Base-by-base conservation (phyloP, 2,888 invertebrate genomes). In the Drosophila paucipuncta region DNA sequence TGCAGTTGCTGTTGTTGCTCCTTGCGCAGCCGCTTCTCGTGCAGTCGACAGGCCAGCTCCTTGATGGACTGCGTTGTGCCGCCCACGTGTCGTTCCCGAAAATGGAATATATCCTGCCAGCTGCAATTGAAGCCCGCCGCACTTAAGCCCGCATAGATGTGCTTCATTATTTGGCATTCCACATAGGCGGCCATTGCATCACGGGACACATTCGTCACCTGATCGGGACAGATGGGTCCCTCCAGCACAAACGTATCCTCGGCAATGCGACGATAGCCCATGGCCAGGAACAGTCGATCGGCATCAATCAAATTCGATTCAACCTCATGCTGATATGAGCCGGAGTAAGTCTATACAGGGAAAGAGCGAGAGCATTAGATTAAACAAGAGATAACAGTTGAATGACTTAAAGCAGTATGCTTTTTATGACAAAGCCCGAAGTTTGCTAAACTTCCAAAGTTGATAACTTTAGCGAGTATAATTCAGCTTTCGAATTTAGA, bases 271-370 rank as follows among this genome's bases (percentile, higher is more conserved):
- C 95, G 95, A 92, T 98, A 98, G 0, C 98, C 98, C 97, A 98
- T 97, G 68, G 96, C 95, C 85, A 96, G 95, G 69, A 98, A 95
- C 90, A 98, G 94, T 57, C 95, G 94, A 91, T 97, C 97, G 2
- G 97, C 96, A 61, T 96, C 96, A 31, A 96, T 94, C 89, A 98
- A 94, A 92, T 97, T 96, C 4, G 96, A 95, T 86, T 97, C 96
- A 50, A 98, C 96, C 91, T 97, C 96, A 92, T 98, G 97, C 91
- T 97, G 97, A 94, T 96, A 98, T 93, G 96, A 98, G 11, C 98
- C 98, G 77, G 96, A 96, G 93, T 97, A 98, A 82, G 97, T 94
- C 97, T 97, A 52, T 91, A 60, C 47, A 16, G 0, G n/a, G 9
- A 28, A 11, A 6, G 1, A 10, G 3, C 2, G 5, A 30, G 5